Conservation (phyloP, 2,888 invertebrate species). For the Dryadula phaetusa region DNA sequence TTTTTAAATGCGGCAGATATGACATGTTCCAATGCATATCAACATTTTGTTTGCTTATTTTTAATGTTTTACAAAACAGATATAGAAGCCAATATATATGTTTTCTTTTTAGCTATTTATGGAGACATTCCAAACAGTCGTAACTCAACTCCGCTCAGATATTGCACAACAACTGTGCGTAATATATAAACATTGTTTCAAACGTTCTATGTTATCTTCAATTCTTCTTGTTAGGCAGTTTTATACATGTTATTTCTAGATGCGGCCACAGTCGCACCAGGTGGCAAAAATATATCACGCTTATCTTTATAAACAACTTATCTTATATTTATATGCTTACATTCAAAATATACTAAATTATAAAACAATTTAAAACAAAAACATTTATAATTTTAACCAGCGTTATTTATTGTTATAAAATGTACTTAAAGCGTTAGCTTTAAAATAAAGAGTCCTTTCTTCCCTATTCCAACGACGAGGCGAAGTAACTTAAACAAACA, state of each 20-base stretch:
- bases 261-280: neutral
- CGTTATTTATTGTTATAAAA: slow-evolving; percentile 37
- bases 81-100: neutral
- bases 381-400: neutral
- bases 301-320: neutral
- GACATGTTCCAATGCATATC: neutral
- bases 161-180: neutral
- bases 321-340: neutral
- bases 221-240: neutral
- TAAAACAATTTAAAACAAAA: neutral
- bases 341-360: slow-evolving; percentile 1
- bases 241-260: neutral
- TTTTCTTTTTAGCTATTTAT: neutral
- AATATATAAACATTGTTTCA: neutral
- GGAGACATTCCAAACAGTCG: neutral
- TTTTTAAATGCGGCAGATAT: slow-evolving; percentile 32
- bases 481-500: slow-evolving; percentile 56
- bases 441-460: slow-evolving; percentile 52
- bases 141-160: neutral
- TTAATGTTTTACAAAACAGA: too few species aligned
- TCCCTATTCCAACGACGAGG: slow-evolving; percentile 49
- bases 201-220: neutral
- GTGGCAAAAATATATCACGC: neutral
- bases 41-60: neutral
- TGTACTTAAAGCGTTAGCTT: slow-evolving; percentile 51